Evolutionary conservation across 2,113 vertebrate species (phyloP).

Genomic region (Percopsis transmontana): DNA sequence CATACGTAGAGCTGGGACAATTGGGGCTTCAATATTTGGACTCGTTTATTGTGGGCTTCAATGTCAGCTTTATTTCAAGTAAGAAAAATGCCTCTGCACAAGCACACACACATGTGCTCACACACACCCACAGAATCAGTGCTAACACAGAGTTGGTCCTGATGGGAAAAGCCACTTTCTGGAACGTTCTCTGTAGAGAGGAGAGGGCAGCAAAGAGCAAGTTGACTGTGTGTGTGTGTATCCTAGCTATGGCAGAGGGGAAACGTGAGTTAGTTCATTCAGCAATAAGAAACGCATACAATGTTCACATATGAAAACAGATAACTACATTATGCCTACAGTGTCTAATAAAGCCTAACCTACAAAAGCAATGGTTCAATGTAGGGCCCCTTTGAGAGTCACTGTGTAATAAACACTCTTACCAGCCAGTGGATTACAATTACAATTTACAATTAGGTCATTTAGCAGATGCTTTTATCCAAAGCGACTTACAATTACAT

Average conservation of each 20-base stretch:
- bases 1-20: too few species aligned
- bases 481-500: too few species aligned
- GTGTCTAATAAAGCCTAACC: too few species aligned
- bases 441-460: too few species aligned
- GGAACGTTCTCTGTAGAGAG: conserved; percentile 64
- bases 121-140: conserved; percentile 12
- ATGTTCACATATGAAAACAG: too few species aligned
- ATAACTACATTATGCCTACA: too few species aligned
- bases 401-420: conserved; percentile 17
- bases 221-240: not conserved
- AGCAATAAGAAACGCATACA: too few species aligned
- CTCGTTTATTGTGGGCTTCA: too few species aligned
- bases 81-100: not conserved
- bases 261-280: too few species aligned
- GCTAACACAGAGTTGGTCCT: conserved; percentile 50
- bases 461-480: too few species aligned
- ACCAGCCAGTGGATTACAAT: not conserved
- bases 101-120: conserved; percentile 7
- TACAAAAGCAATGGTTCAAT: too few species aligned
- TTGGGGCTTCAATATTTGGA: not conserved
- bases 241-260: not conserved
- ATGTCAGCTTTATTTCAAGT: too few species aligned
- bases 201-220: conserved; percentile 39
- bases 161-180: conserved; percentile 72
- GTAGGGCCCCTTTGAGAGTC: not conserved